Base-by-base conservation (phyloP, 2,888 invertebrate genomes). In the Xylocampa areola region DNA sequence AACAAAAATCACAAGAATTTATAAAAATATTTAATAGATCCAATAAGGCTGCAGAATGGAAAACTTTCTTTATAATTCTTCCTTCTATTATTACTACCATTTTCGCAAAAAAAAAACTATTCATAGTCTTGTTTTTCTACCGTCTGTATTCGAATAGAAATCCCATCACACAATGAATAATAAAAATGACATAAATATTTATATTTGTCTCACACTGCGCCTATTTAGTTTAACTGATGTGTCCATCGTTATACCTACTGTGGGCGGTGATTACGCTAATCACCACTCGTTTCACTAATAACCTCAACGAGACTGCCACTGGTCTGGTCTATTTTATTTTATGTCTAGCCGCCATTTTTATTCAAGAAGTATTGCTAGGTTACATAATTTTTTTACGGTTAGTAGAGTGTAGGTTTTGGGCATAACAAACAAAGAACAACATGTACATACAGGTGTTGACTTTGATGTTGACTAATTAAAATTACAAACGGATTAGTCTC, bases 221-320 rank as follows among this genome's bases (percentile, higher is more conserved):
- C 16, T 39, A 39, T 64, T 60, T 35, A 36, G 19, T 33, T 11
- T 29, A 33, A 55, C 52, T 43, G 60, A 65, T 57, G 57, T 57
- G 37, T 55, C 53, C 54, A 68, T 65, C 68, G 50, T 67, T 63
- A 58, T 45, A 35, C n/a, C n/a, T n/a, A n/a, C 48, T 36, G 43
- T 50, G 44, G 19, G 57, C 19, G 54, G 72, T 61, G 63, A 67
- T 69, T 69, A 69, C 51, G 37, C 10, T 67, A 70, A 73, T 67
- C 60, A 50, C 64, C 45, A 23, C 43, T 61, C 73, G 43, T 73
- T 72, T 37, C 8, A 25, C 61, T 73, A 73, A 73, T 73, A 61
- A 61, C 67, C 51, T 17, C 45, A 48, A 45, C 52, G 58, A 52
- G 58, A 47, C 48, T 47, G 49, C 52, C 44, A 53, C 45, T 53